Percentiles rank a stretch among this genome's conserved stretches.
phyloP scores from a whole-genome alignment of 2,113 vertebrate genomes.

The Ammospiza nelsoni region DNA sequence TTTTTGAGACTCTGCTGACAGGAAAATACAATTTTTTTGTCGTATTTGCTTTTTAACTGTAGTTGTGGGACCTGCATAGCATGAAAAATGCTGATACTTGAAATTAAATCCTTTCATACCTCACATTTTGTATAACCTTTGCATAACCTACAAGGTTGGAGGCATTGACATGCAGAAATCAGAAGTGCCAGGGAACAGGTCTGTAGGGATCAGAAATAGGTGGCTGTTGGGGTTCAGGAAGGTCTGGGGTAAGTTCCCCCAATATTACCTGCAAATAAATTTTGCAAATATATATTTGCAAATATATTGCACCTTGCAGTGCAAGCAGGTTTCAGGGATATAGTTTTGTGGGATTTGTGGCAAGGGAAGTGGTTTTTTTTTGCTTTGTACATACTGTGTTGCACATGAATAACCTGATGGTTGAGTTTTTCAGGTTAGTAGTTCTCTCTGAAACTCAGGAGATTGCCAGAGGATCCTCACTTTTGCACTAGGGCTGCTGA shows the following conservation, averaged over 20 bases:
- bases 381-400: background rate
- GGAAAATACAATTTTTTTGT: background rate
- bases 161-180: background rate
- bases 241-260: background rate
- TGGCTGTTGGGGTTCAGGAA: background rate
- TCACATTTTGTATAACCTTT: background rate
- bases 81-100: background rate
- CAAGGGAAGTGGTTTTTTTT: background rate
- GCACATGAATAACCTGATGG: background rate
- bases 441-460: background rate
- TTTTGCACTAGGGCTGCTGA: background rate
- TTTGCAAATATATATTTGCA: too few species aligned
- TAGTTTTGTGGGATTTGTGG: background rate
- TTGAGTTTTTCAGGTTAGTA: background rate
- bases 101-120: background rate
- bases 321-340: background rate
- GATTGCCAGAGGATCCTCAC: background rate
- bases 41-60: background rate
- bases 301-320: too few species aligned
- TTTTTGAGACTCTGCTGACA: background rate
- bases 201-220: background rate
- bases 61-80: background rate
- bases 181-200: background rate
- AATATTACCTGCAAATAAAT: background rate
- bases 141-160: background rate